Evolutionary conservation across 2,113 vertebrate genomes (phyloP).

Genomic region (Limnothrissa miodon): DNA sequence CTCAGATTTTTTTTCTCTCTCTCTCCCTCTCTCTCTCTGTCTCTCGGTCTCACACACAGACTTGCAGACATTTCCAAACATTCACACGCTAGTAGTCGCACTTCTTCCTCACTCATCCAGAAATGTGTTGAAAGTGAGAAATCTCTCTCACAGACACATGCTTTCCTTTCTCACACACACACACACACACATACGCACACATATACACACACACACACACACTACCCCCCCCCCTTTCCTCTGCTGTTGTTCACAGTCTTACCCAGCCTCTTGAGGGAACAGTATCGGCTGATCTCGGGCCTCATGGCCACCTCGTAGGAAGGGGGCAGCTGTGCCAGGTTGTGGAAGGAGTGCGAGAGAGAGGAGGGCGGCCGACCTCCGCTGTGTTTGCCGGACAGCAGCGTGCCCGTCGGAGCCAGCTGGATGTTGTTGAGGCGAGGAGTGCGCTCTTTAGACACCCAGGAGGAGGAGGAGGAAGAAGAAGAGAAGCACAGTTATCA

Average conservation of each 20-base stretch:
- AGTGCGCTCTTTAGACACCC: slow-evolving; percentile 62
- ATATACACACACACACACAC: slow-evolving; percentile 1
- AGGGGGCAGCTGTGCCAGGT: slow-evolving; percentile 86
- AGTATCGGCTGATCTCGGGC: slow-evolving; percentile 82
- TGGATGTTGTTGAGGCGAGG: slow-evolving; percentile 74
- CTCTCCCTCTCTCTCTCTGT: too few relatives aligned
- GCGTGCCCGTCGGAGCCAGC: slow-evolving; percentile 65
- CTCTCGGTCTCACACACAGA: neutral
- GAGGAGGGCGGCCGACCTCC: slow-evolving; percentile 66
- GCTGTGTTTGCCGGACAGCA: slow-evolving; percentile 74
- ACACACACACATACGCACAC: neutral
- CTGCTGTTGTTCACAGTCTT: slow-evolving; percentile 43
- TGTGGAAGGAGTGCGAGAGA: slow-evolving; percentile 88
- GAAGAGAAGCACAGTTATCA: neutral
- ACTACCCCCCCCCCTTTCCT: neutral
- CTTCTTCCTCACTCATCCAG: too few relatives aligned
- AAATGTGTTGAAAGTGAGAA: too few relatives aligned
- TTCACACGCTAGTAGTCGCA: too few relatives aligned
- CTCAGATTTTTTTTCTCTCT: too few relatives aligned
- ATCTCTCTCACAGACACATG: neutral
- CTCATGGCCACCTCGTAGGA: slow-evolving; percentile 81
- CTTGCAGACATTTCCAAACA: neutral
- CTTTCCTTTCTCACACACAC: neutral
- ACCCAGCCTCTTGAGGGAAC: slow-evolving; percentile 88
- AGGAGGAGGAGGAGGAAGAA: slow-evolving; percentile 1